These are phyloP conservation scores for Chloropsis hardwickii DNA, from an alignment of 2,113 vertebrate species.

Conservation along the genomic window DNA sequence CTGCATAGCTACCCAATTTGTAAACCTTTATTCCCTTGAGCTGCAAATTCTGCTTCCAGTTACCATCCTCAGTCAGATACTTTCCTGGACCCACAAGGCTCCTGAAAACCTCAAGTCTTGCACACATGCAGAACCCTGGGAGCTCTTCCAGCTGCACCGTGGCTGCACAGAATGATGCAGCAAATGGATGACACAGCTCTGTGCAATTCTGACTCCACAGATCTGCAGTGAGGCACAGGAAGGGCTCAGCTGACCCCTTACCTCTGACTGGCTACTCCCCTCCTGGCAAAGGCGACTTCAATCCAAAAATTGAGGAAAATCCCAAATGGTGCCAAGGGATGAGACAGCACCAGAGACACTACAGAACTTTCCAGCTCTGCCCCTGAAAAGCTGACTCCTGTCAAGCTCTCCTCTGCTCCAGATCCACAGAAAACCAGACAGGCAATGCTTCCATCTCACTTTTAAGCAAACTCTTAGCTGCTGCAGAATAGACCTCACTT, in stretches of 20 bases:
- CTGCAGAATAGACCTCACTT: not conserved
- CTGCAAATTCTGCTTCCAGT: not conserved
- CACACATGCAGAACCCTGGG: not conserved
- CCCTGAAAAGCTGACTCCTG: not conserved
- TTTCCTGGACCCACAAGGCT: not conserved
- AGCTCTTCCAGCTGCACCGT: fast-evolving
- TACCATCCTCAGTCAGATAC: not conserved
- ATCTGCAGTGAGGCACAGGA: not conserved
- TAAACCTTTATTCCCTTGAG: not conserved
- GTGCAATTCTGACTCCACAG: not conserved
- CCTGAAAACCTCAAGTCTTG: not conserved
- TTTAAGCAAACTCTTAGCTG: not conserved
- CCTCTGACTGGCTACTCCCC: not conserved
- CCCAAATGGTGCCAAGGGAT: not conserved
- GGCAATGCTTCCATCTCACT: not conserved
- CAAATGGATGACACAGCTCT: not conserved
- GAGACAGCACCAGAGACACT: not conserved
- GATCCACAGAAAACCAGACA: not conserved
- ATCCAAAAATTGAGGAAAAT: not conserved
- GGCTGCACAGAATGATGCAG: not conserved
- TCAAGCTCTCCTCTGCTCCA: not conserved
- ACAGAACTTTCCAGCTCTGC: not conserved
- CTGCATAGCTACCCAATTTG: not conserved
- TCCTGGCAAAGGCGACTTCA: not conserved
- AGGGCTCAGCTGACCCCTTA: not conserved